Conservation (phyloP, 2,113 vertebrate genomes). For the Dipodomys spectabilis region DNA sequence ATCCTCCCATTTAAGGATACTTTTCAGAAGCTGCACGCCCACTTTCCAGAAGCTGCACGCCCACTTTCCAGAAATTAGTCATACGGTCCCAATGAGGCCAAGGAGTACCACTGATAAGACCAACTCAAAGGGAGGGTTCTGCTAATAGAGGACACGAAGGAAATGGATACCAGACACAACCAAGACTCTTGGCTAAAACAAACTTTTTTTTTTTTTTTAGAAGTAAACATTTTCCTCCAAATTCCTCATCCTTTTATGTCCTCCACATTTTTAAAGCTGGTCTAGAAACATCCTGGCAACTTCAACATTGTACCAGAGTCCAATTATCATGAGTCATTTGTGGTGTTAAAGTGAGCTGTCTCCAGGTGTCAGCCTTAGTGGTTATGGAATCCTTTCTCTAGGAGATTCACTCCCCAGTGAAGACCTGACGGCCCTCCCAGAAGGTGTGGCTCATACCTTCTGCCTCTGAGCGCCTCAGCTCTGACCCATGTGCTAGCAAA, state of each 20-base stretch:
- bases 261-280: background rate
- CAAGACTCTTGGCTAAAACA: background rate
- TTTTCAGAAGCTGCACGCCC: background rate
- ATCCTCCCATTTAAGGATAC: background rate
- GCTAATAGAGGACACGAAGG: background rate
- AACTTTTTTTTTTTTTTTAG: background rate
- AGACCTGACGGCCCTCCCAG: background rate
- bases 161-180: background rate
- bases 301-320: constrained; percentile 4
- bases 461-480: background rate
- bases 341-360: background rate
- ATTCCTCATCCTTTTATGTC: background rate
- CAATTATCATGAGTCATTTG: constrained; percentile 24
- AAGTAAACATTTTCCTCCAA: background rate
- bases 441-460: background rate
- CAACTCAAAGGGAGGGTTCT: background rate
- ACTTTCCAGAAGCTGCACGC: background rate
- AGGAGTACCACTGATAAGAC: background rate
- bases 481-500: background rate
- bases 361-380: background rate
- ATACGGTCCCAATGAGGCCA: background rate
- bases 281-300: background rate
- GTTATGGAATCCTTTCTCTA: background rate
- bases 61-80: background rate
- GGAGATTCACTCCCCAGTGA: background rate